Evolutionary conservation across 2,113 vertebrate genomes (phyloP).

Genomic region (Petrocephalus zakoni): DNA sequence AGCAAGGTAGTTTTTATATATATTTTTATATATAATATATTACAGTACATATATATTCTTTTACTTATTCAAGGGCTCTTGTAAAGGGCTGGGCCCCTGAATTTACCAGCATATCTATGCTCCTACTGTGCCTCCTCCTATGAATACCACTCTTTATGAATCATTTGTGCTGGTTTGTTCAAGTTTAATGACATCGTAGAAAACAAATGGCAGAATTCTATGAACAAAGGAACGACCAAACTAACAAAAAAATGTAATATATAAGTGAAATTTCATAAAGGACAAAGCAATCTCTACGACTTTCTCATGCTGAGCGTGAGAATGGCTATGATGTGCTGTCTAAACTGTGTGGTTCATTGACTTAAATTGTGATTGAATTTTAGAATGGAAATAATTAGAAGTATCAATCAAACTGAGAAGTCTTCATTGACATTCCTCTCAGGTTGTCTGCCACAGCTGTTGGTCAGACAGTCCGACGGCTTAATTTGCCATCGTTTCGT

Average conservation of each 20-base stretch:
- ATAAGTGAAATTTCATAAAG: not conserved
- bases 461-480: slow-evolving; percentile 1
- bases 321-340: not conserved
- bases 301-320: not conserved
- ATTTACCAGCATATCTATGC: not conserved
- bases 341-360: slow-evolving; percentile 17
- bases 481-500: not conserved
- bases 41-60: no score
- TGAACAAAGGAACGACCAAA: not conserved
- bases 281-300: not conserved
- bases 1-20: no score
- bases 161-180: not conserved
- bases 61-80: not conserved
- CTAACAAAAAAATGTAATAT: not conserved
- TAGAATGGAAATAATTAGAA: slow-evolving; percentile 21
- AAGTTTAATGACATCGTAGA: not conserved
- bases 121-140: not conserved
- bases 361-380: slow-evolving; percentile 11
- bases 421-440: slow-evolving; percentile 22
- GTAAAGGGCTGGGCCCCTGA: not conserved
- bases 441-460: slow-evolving; percentile 6
- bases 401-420: slow-evolving; percentile 23
- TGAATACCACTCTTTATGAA: not conserved
- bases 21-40: no score
- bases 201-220: not conserved